These are phyloP conservation scores for Bombus pascuorum DNA, from an alignment of 1,140 invertebrate genomes.

Conservation along the genomic window DNA sequence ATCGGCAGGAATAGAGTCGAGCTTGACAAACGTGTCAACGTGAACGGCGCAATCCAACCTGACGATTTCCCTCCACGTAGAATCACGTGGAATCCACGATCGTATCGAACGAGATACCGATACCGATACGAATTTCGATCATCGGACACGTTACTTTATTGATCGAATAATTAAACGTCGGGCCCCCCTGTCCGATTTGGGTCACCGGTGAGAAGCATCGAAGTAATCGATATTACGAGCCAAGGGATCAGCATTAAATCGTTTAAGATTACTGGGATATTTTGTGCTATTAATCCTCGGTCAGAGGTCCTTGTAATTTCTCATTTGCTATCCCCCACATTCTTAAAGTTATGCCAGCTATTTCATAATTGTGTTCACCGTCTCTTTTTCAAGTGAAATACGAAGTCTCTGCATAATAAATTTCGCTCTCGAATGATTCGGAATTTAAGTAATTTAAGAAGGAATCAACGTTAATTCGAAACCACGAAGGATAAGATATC, in stretches of 20 bases:
- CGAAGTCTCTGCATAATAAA: no score
- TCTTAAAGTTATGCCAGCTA: no score
- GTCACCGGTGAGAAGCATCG: background rate
- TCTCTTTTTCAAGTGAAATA: no score
- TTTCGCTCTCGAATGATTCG: no score
- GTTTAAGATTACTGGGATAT: background rate
- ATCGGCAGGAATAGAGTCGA: conserved; percentile 11
- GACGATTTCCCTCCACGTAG: conserved; percentile 1
- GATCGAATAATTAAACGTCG: conserved; percentile 23
- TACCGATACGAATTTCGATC: background rate
- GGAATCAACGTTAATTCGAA: no score
- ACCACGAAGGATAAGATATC: no score
- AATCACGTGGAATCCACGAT: background rate
- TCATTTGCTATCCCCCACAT: no score
- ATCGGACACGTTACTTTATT: conserved; percentile 20
- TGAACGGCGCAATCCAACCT: conserved; percentile 28
- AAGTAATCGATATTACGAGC: conserved; percentile 4
- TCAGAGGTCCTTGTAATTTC: no score
- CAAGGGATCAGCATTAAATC: conserved; percentile 3
- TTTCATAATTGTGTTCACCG: no score
- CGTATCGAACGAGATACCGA: no score
- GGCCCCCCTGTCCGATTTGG: no score
- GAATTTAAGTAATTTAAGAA: no score
- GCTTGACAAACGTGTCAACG: conserved; percentile 51
- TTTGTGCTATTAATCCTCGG: background rate